Base-by-base conservation (phyloP, 2,113 vertebrate species). In the Orientallactaga bullata region DNA sequence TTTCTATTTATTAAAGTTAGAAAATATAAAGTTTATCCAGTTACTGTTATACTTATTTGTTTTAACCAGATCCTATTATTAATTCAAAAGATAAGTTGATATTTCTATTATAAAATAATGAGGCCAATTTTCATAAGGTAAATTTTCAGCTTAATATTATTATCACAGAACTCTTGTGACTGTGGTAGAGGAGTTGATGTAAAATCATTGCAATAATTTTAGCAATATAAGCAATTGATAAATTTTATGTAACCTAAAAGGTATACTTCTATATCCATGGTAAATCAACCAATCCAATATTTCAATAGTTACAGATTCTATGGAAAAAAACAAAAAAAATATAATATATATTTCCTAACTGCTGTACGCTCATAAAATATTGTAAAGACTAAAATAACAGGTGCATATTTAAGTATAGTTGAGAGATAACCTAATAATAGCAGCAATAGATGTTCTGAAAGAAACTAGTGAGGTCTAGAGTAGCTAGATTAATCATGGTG, bases 241-340 rank as follows among this genome's bases (percentile, higher is more conserved):
- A 85, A 80, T 55, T 95, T 85, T 61, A 93, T 30, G 32, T 90
- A 73, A 11, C 18, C 30, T 90, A 66, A 39, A 73, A 93, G 10
- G 4, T 47, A 78, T 58, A 39, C 37, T 86, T 81, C 16, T 86
- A 76, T 20, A 92, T 5, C 30, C 18, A 65, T 83, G 55, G 16
- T 42, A 30, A 42, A 42, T 86, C 28, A 93, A 85, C 10, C 12
- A 93, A 65, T 60, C 1, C 32, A 80, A 61, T 55, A 85, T 63
- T 47, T 86, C 60, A 79, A 28, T 85, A 47, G 35, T 4, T 79
- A 58, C 37, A 85, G 51, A 16, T 74, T 74, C 8, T 61, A 65
- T 63, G 9, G n/a, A 73, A 84, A 88, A 78, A 81, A 7, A 47
- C 42, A 47, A 47, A 80, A 2, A 47, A 47, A 80, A 2, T 58